Evolutionary conservation across 2,888 invertebrate genomes (phyloP), one percentile per base, ranked within the genome.

Genomic region (Sialis fuliginosa): DNA sequence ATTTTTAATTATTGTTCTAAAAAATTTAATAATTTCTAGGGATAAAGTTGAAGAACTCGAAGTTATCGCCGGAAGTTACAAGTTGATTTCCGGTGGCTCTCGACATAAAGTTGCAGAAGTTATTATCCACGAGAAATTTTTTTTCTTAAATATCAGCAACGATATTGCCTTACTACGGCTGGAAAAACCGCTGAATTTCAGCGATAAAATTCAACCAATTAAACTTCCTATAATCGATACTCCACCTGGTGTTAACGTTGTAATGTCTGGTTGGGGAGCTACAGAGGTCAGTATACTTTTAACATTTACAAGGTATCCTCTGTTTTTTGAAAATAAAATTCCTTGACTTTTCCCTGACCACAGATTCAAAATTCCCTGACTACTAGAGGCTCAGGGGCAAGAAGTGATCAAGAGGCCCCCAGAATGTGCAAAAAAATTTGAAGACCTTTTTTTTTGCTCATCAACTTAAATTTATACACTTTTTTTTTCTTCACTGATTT

Each of bases 21-120:
- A n/a, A n/a, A n/a, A n/a, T n/a, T n/a, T n/a, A n/a, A n/a, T n/a
- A n/a, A n/a, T n/a, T n/a, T n/a, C n/a, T n/a, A 22, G 22, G 22
- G 22, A 22, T 2, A 22, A 22, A 22, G 4, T 22, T 22, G 22
- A 22, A 22, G 22, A 48, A 22, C 54, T 62, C 5, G 42, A 50
- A 41, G 67, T 70, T 0, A 64, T 68, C 0, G 68, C 67, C 1
- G 72, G 72, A 1, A 69, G 70, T 0, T 67, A 65, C 53, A 64
- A 59, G 44, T 61, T 70, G 0, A 48, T 58, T 1, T 39, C 50
- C 0, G 69, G 70, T 10, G 37, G 37, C n/a, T 4, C 12, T 10
- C 37, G 12, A 8, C 12, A 37, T 7, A n/a, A 37, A 37, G 2
- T 37, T 10, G n/a, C 37, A 5, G 12, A 37, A 37, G 12, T 37